phyloP scores from a whole-genome alignment of 2,888 invertebrate genomes.

The Platerodrilus igneus region DNA sequence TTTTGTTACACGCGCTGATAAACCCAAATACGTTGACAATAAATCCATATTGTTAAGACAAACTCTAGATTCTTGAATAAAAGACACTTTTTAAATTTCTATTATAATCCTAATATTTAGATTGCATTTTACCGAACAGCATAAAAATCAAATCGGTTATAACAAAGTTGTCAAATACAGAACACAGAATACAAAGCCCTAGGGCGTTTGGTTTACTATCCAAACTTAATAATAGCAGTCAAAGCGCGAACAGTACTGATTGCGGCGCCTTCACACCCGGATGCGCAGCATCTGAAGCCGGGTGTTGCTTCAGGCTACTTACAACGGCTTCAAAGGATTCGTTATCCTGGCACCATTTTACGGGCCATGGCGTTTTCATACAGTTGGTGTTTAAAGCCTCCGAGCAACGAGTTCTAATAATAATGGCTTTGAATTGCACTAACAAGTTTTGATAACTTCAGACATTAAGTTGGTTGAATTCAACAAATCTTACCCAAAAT shows the following conservation, averaged over 20 bases:
- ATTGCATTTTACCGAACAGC: no score
- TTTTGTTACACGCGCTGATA: no score
- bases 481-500: no score
- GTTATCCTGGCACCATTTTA: constrained; percentile 30
- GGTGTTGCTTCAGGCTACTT: constrained; percentile 22
- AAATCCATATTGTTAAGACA: no score
- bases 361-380: constrained; percentile 26
- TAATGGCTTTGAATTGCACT: constrained; percentile 4
- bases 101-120: no score
- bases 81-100: no score
- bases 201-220: constrained; percentile 46
- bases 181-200: constrained; percentile 33
- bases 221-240: constrained; percentile 48
- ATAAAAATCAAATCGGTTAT: no score
- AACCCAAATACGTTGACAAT: no score
- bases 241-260: constrained; percentile 36
- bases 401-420: constrained; percentile 15
- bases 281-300: constrained; percentile 33
- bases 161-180: constrained; percentile 39
- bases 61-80: no score
- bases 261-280: constrained; percentile 37
- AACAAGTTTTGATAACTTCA: no score
- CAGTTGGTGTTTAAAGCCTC: constrained; percentile 20
- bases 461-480: no score
- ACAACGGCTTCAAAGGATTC: constrained; percentile 25